Base-by-base conservation (phyloP, 2,113 vertebrate species). In the Gymnogyps californianus region DNA sequence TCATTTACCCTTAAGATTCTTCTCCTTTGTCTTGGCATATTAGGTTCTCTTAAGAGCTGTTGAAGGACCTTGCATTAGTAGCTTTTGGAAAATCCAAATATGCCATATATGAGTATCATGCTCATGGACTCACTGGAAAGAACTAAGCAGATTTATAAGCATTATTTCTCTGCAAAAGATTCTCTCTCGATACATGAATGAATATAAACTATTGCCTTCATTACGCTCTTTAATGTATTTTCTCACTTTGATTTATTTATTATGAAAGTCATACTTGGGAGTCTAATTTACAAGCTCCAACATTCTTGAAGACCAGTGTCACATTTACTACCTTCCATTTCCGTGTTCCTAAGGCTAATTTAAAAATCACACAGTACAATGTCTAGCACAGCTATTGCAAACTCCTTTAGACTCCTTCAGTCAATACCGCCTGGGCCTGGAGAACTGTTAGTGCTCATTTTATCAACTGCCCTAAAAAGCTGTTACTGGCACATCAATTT, bases 391-490 rank as follows among this genome's bases (percentile, higher is more conserved):
- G 11, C 11, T 59, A 31, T 6, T 32, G 20, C 15, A 52, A 57
- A 65, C 20, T 47, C 32, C 47, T 62, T 46, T 19, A 46, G 52
- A 20, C 6, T 88, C 57, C 18, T 71, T 31, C 49, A 51, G 25
- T 62, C 34, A 51, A 42, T 26, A 32, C 2, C 0, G 0, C 29
- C n/a, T 7, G 13, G 62, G 36, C 67, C 47, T 36, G 24, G 52
- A 92, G 6, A 51, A 20, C 52, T 18, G 4, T 25, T 70, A 5
- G 51, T 6, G 29, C 51, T 88, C 51, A 9, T 77, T 89, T 83
- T 13, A 87, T 17, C 47, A 76, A 10, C 54, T 72, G 14, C 18
- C 16, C 47, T 31, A n/a, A 58, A 81, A 76, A 40, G 32, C 26
- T 46, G 31, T 28, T 40, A 47, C 44, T 34, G 14, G 6, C 26